Base-by-base conservation (phyloP, 2,113 vertebrate genomes). In the Phyllostomus discolor region DNA sequence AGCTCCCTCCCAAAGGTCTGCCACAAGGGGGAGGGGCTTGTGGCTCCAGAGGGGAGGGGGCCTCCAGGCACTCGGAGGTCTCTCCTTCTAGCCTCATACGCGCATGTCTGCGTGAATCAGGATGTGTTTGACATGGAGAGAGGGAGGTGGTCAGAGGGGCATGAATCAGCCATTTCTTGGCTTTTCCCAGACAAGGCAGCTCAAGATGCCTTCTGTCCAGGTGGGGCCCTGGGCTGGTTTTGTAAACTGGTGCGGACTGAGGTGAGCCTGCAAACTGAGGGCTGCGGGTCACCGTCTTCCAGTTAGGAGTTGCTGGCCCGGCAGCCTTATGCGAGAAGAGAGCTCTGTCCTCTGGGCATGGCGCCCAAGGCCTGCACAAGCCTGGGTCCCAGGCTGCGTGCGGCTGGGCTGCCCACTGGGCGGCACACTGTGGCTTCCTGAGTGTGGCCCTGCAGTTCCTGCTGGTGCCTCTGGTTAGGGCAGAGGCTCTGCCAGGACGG, bases 191-290 rank as follows among this genome's bases (percentile, higher is more conserved):
- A 92, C 1, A 0, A 1, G 69, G 83, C 28, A 48, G 69, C 67
- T 88, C 62, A 48, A 0, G 0, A 57, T 91, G 92, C 96, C 95
- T 62, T 88, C 96, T 54, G 0, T 0, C 24, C 97, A 97, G 96
- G 97, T 97, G 3, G 0, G 95, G 88, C 76, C 24, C n/a, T 24
- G 88, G 57, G 57, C 66, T 96, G 93, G 97, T 97, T 98, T 97
- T 97, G 80, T 52, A 75, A 79, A 54, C 57, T 62, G 64, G 41
- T 94, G 54, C 91, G 98, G 97, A 97, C 10, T 67, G 88, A 19
- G 66, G 97, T 85, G 95, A 91, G 97, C 96, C 97, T 97, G 93
- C 92, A 12, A 94, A 48, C 62, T 97, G 95, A 96, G 97, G 97
- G 91, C 97, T 97, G 88, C 54, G 46, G 97, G 95, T 97, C 95